These are phyloP conservation scores for Sweltsa coloradensis DNA, from an alignment of 1,140 invertebrate species.

Conservation along the genomic window DNA sequence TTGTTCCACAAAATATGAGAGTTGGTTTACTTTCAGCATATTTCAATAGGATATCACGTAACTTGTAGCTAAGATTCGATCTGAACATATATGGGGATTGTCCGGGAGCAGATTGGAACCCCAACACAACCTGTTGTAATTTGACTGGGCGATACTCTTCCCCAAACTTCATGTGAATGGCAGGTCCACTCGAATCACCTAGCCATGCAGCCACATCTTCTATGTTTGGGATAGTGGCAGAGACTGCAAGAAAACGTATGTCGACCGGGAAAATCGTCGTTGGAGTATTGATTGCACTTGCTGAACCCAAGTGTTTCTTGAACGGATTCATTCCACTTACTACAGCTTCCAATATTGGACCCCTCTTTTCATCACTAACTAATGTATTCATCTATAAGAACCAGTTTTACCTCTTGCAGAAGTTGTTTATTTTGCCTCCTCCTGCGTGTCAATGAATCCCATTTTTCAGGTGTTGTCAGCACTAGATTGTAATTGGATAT, in stretches of 20 bases:
- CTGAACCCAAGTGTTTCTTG: too few relatives aligned
- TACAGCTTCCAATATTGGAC: constrained; percentile 65
- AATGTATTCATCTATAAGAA: constrained; percentile 75
- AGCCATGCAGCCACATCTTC: constrained; percentile 65
- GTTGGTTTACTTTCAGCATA: constrained; percentile 62
- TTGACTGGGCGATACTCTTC: constrained; percentile 59
- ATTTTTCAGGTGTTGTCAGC: constrained; percentile 75
- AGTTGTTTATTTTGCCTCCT: constrained; percentile 51
- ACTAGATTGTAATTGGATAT: constrained; percentile 41
- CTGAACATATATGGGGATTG: constrained; percentile 61
- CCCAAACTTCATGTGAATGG: constrained; percentile 21
- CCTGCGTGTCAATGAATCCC: constrained; percentile 63
- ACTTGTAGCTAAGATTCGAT: constrained; percentile 58
- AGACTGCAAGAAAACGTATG: constrained; percentile 61
- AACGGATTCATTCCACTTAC: constrained; percentile 57
- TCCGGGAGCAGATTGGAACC: constrained; percentile 40
- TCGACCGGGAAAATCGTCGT: too few relatives aligned
- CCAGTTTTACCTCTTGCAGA: constrained; percentile 49
- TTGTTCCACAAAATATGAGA: constrained; percentile 64
- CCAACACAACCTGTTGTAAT: constrained; percentile 56
- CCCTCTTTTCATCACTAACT: constrained; percentile 52
- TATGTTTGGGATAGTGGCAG: constrained; percentile 67
- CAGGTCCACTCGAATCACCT: constrained; percentile 22
- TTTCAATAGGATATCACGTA: constrained; percentile 50
- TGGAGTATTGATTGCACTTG: too few relatives aligned